Evolutionary conservation across 1,140 invertebrate genomes (phyloP).

Genomic region (Drosophila azteca): DNA sequence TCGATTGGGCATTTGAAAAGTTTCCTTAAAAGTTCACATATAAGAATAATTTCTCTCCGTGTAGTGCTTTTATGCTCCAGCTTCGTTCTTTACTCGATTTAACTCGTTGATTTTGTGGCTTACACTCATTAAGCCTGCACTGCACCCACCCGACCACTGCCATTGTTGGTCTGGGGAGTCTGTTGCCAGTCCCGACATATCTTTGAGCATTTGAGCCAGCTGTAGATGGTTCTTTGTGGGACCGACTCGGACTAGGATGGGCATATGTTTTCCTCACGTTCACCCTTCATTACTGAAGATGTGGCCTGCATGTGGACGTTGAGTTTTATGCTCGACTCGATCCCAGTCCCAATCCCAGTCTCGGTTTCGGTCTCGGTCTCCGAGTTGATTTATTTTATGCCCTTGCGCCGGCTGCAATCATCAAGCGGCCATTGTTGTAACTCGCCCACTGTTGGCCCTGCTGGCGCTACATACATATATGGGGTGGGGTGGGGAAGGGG

Average conservation of each 20-base stretch:
- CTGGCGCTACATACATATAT: neutral
- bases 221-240: constrained; percentile 41
- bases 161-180: constrained; percentile 48
- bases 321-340: constrained; percentile 58
- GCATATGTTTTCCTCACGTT: constrained; percentile 10
- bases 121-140: constrained; percentile 71
- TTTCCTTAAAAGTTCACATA: too few relatives aligned
- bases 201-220: constrained; percentile 28
- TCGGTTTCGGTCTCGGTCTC: constrained; percentile 7
- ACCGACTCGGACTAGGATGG: constrained; percentile 18
- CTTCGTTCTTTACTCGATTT: constrained; percentile 70
- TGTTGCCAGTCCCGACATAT: constrained; percentile 6
- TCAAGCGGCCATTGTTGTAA: constrained; percentile 44
- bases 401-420: constrained; percentile 41
- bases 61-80: constrained; percentile 40
- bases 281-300: constrained; percentile 27
- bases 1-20: too few relatives aligned
- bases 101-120: constrained; percentile 80
- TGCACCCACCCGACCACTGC: constrained; percentile 21
- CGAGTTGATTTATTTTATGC: constrained; percentile 67
- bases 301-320: constrained; percentile 66
- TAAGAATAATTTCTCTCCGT: too few relatives aligned
- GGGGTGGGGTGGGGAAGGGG: too few relatives aligned
- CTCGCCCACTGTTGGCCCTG: constrained; percentile 3
- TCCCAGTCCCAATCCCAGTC: constrained; percentile 6